Evolutionary conservation across 2,888 invertebrate genomes (phyloP), one percentile per base, ranked within the genome.

Genomic region (Apamea monoglypha): DNA sequence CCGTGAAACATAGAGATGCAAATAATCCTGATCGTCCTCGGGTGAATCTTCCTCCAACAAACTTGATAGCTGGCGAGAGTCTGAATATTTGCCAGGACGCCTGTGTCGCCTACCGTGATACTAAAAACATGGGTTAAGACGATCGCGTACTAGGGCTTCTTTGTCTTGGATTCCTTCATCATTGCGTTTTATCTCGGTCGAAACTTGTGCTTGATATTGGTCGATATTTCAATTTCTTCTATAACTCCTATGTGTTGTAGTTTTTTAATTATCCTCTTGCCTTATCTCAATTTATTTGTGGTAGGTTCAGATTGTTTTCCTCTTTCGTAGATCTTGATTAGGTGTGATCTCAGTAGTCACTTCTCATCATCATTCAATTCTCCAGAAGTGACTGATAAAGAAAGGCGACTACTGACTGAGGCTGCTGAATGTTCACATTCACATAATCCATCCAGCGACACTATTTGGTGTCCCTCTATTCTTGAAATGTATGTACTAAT

Each of bases 1-100:
- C n/a, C 25, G n/a, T 59, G n/a, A 18, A 36, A 50, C 18, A 32
- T 47, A 47, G 16, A 67, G 4, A 40, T 18, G 18, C 14, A 56
- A 56, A 56, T 14, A 76, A 78, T n/a, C 40, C 61, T 50, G 40
- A 32, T 21, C 8, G 40, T 61, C 21, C 5, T 59, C n/a, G 12
- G 6, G 32, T 50, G n/a, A 59, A 82, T 53, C 18, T 76, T 82
- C 21, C 18, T 74, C 5, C 21, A 14, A 56, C n/a, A 56, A 47
- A 40, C 12, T 82, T 50, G n/a, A 32, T 25, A 21, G 66, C 12
- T 67, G 47, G 50, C 21, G n/a, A 59, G 36, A 81, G 66, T 50
- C 50, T 8, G n/a, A 63, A 12, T 56, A 44, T 67, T 67, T 12
- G 1, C 18, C 16, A n/a, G 21, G 21, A 53, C 50, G 40, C 10